Evolutionary conservation across 1,140 invertebrate species (phyloP), one percentile per base, ranked within the genome.

Genomic region (Saccostrea cuccullata): DNA sequence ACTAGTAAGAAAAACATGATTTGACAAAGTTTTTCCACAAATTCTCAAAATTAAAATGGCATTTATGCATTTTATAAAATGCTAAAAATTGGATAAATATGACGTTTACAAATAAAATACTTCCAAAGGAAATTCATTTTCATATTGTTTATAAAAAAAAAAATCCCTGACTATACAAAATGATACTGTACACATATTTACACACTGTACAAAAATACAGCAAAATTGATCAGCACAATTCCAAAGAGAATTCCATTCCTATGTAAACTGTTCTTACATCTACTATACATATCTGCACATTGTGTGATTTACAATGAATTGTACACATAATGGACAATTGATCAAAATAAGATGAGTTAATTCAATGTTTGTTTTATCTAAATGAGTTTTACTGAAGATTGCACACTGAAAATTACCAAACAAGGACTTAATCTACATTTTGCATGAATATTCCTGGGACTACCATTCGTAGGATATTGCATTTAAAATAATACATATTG

Each of bases 201-300:
- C 70, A 73, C 11, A 77, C 70, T 77, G 70, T 77, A 77, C 70
- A 77, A 77, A 36, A 77, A 77, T 77, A 77, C 70, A 77, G 30
- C 23, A 23, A 60, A 64, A 77, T 36, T 77, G 9, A 30, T 36
- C 30, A 36, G 70, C 70, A 77, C 26, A 36, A 77, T 77, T 77
- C 26, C 12, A 15, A 77, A 77, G 1, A 77, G 30, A 77, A 36
- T 13, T 77, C 70, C 70, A 77, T 77, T 77, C 70, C 30, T 15
- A 77, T 77, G 26, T 77, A 77, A 77, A 26, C 23, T 77, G 26
- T 26, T 30, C 26, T 30, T 30, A 30, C 9, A 77, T 30, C 9
- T 47, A 47, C 23, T 26, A 77, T 15, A 77, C 23, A 36, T 23
- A 30, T 36, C 70, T 30, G 70, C 36, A 26, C 47, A 47, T 77